Evolutionary conservation across 2,888 invertebrate genomes (phyloP), one percentile per base, ranked within the genome.

Genomic region (Chaetogeoica ovagalla): DNA sequence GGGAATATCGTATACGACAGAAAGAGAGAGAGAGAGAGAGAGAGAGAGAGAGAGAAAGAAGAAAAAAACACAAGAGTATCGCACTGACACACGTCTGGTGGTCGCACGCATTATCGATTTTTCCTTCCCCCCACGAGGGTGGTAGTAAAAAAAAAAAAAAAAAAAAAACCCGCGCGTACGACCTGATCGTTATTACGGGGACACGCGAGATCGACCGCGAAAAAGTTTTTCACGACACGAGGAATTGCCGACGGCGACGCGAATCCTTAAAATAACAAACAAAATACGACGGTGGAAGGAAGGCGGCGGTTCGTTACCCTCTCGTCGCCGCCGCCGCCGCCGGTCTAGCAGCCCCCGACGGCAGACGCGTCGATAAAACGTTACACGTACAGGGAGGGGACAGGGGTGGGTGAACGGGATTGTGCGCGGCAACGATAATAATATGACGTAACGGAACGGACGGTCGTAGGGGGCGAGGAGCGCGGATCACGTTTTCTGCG

Each of bases 401-500:
- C 30, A 4, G 30, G 30, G 43, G 21, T 7, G 6, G 48, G 8
- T 37, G 19, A 15, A 37, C 69, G 77, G 77, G 68, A 77, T 52
- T 30, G 17, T 62, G 62, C 23, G 30, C 43, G 59, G 3, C 15
- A 48, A 48, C 15, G 13, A 48, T 13, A 13, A 48, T 48, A 48
- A 48, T 13, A 21, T 77, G 77, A 77, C 69, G 69, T 76, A 77
- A 77, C 62, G 43, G 21, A 37, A 55, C 48, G 19, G 68, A 23
- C 60, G 55, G 69, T 63, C 63, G 52, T 11, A 19, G 37, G 5
- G 39, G 19, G 63, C 48, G 23, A 13, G 63, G 39, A 30, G 63
- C 48, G 23, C n/a, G 63, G 73, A 63, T 69, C 77, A 69, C 69
- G 69, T 62, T 77, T 69, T 77, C 13, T 48, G 48, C 77, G 69